phyloP scores from a whole-genome alignment of 2,888 invertebrate genomes.

The Corbicula japonica region DNA sequence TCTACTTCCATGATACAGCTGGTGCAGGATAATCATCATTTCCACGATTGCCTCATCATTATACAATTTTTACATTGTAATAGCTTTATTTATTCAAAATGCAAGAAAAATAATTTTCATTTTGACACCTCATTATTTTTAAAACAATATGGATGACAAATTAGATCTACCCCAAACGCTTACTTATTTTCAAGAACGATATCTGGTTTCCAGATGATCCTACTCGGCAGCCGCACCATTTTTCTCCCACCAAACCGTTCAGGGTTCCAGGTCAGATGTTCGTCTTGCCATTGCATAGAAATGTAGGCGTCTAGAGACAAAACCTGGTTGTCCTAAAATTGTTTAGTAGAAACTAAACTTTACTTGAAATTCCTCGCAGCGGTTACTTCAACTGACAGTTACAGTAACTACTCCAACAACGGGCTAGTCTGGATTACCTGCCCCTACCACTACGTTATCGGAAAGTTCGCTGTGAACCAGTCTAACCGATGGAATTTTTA shows the following conservation, averaged over 20 bases:
- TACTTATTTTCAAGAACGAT: constrained; percentile 97
- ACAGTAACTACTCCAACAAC: background rate
- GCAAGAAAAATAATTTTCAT: too few relatives aligned
- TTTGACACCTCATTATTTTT: too few relatives aligned
- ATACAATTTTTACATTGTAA: too few relatives aligned
- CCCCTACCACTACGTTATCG: background rate
- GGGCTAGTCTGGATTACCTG: background rate
- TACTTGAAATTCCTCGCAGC: background rate
- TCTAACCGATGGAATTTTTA: too few relatives aligned
- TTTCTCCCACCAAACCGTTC: constrained; percentile 96
- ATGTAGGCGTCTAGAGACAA: constrained; percentile 44
- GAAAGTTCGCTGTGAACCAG: background rate
- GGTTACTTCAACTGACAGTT: too few relatives aligned
- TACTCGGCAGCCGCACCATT: constrained; percentile 97
- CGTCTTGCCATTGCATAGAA: constrained; percentile 88
- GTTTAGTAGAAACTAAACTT: background rate
- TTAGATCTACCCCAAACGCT: too few relatives aligned
- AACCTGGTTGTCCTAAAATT: constrained; percentile 43
- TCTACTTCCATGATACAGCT: too few relatives aligned
- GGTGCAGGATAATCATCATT: too few relatives aligned
- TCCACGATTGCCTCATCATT: too few relatives aligned
- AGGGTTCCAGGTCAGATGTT: constrained; percentile 98
- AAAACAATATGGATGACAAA: too few relatives aligned
- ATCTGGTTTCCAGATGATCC: constrained; percentile 98
- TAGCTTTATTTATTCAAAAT: too few relatives aligned